Percentiles rank a stretch among this genome's conserved stretches.
Evolutionary conservation across 1,140 invertebrate species (phyloP).

Genomic region (Drosophila bipectinata): DNA sequence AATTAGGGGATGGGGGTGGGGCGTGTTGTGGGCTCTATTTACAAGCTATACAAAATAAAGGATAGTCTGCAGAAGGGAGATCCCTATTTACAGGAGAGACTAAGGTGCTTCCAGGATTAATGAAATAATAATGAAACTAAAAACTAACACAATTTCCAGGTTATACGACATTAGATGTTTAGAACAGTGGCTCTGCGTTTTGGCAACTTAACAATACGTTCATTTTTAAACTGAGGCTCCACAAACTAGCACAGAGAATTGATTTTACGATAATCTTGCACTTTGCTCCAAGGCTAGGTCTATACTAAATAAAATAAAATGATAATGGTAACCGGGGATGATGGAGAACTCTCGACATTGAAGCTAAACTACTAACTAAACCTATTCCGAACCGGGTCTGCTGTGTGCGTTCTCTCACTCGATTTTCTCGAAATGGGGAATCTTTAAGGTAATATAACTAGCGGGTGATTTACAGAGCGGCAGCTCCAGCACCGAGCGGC

Average conservation of each 20-base stretch:
- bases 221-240: slow-evolving; percentile 31
- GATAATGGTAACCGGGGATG: not conserved
- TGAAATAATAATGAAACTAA: slow-evolving; percentile 5
- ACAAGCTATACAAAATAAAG: slow-evolving; percentile 58
- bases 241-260: slow-evolving; percentile 21
- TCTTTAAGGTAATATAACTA: slow-evolving; percentile 12
- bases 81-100: slow-evolving; percentile 39
- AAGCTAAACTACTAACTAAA: slow-evolving; percentile 66
- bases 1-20: slow-evolving; percentile 11
- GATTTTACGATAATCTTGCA: slow-evolving; percentile 68
- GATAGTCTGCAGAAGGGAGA: slow-evolving; percentile 20
- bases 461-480: slow-evolving; percentile 30
- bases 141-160: slow-evolving; percentile 38
- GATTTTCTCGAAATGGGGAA: slow-evolving; percentile 19
- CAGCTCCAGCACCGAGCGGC: slow-evolving; percentile 11
- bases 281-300: slow-evolving; percentile 45
- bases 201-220: slow-evolving; percentile 52
- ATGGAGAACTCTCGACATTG: slow-evolving; percentile 47
- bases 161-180: slow-evolving; percentile 35
- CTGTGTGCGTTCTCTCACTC: slow-evolving; percentile 59
- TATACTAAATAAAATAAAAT: not conserved
- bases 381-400: slow-evolving; percentile 66
- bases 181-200: slow-evolving; percentile 39
- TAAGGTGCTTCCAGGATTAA: slow-evolving; percentile 13
- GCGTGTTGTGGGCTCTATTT: slow-evolving; percentile 34